Evolutionary conservation across 2,888 invertebrate genomes (phyloP).

Genomic region (Thera britannica): DNA sequence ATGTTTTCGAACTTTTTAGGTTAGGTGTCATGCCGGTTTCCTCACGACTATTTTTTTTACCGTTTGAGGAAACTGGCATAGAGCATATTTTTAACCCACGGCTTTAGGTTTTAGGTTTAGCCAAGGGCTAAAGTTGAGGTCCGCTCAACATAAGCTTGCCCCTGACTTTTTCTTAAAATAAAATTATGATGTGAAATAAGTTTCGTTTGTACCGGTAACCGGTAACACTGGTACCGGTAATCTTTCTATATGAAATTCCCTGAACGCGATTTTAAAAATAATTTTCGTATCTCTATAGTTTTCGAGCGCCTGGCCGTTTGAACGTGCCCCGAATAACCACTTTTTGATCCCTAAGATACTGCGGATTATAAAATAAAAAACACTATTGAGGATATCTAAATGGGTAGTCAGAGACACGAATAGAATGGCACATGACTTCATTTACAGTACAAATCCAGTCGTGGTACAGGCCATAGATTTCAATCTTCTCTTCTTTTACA

Average conservation of each 20-base stretch:
- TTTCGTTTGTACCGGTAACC: not conserved
- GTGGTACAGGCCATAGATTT: constrained; percentile 10
- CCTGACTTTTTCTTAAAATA: not conserved
- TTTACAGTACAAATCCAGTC: not conserved
- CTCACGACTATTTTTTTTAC: too few species aligned
- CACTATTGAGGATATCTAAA: too few species aligned
- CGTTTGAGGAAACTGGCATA: too few species aligned
- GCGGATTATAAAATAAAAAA: not conserved
- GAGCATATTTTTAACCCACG: too few species aligned
- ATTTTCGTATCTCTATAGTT: constrained; percentile 43
- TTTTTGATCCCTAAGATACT: not conserved
- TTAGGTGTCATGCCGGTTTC: too few species aligned
- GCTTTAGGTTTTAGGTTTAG: too few species aligned
- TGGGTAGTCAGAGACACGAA: too few species aligned
- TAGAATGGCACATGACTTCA: too few species aligned
- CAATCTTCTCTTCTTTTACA: not conserved
- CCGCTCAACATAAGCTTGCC: too few species aligned
- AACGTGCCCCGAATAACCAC: constrained; percentile 33
- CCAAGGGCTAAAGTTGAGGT: too few species aligned
- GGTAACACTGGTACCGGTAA: not conserved
- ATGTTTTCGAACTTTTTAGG: too few species aligned
- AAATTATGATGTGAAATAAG: not conserved
- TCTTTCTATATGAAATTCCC: constrained; percentile 13
- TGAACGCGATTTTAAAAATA: constrained; percentile 37
- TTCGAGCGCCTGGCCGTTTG: constrained; percentile 34